These are phyloP conservation scores for Acleris laterana DNA, from an alignment of 2,888 invertebrate species.

Conservation along the genomic window DNA sequence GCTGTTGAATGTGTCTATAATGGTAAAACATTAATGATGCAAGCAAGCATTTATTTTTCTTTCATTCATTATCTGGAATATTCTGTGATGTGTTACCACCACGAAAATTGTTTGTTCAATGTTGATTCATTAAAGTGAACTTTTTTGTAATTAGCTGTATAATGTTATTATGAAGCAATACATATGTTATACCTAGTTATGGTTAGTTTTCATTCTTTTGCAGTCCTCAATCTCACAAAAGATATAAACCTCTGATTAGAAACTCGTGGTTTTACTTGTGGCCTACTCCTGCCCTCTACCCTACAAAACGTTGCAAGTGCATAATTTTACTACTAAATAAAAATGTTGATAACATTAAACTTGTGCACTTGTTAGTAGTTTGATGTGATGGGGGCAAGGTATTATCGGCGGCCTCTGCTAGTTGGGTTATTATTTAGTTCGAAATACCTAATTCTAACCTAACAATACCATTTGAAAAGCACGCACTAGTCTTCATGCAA, in stretches of 20 bases:
- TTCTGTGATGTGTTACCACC: conserved; percentile 68
- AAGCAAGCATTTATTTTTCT: conserved; percentile 74
- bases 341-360: too few relatives aligned
- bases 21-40: conserved; percentile 52
- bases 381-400: too few relatives aligned
- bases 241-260: conserved; percentile 22
- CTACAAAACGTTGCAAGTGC: neutral
- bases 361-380: too few relatives aligned
- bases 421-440: too few relatives aligned
- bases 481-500: too few relatives aligned
- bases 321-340: too few relatives aligned
- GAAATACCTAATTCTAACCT: too few relatives aligned
- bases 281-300: neutral
- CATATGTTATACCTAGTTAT: conserved; percentile 25
- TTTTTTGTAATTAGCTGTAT: conserved; percentile 14
- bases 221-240: conserved; percentile 25
- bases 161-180: conserved; percentile 18
- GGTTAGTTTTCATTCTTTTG: conserved; percentile 29
- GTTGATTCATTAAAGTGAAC: conserved; percentile 18
- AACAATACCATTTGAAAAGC: too few relatives aligned
- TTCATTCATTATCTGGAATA: conserved; percentile 60
- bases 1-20: conserved; percentile 62
- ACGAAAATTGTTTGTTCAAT: conserved; percentile 51
- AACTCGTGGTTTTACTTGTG: conserved; percentile 12
- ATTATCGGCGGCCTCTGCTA: too few relatives aligned